phyloP scores from a whole-genome alignment of 2,113 vertebrate species.

The Microtus oregoni region DNA sequence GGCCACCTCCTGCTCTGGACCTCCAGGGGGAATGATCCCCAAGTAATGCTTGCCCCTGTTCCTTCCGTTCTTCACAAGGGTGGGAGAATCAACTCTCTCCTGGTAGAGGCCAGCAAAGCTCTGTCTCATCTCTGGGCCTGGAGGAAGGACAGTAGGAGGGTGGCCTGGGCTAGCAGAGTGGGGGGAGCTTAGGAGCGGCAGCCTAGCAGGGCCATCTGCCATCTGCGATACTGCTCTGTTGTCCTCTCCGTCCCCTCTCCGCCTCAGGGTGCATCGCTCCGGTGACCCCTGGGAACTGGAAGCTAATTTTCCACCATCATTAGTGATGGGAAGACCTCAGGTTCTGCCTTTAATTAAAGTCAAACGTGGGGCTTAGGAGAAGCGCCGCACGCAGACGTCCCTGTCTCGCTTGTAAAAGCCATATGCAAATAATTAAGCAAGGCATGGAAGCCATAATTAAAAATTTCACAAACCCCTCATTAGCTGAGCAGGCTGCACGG shows the following conservation, averaged over 20 bases:
- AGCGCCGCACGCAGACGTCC: conserved; percentile 75
- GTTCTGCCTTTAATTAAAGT: conserved; percentile 87
- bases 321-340: conserved; percentile 84
- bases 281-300: conserved; percentile 81
- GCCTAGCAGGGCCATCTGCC: conserved; percentile 58
- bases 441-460: conserved; percentile 83
- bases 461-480: conserved; percentile 86
- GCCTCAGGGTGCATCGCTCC: conserved; percentile 81
- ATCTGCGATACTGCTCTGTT: conserved; percentile 10
- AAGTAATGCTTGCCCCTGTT: not conserved
- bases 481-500: conserved; percentile 84
- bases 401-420: conserved; percentile 84
- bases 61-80: rapidly evolving
- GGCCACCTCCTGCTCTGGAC: not conserved
- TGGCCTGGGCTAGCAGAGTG: not conserved
- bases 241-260: conserved; percentile 55
- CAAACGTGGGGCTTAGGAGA: conserved; percentile 79
- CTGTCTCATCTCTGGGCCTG: not conserved
- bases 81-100: not conserved
- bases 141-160: not conserved
- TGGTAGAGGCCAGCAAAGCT: not conserved
- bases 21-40: not conserved
- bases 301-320: conserved; percentile 88
- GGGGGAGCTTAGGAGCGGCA: not conserved
- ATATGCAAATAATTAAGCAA: conserved; percentile 88